Evolutionary conservation across 2,797 vertebrate species (phyloP).

Genomic region (Cryptoblepharus egeriae): DNA sequence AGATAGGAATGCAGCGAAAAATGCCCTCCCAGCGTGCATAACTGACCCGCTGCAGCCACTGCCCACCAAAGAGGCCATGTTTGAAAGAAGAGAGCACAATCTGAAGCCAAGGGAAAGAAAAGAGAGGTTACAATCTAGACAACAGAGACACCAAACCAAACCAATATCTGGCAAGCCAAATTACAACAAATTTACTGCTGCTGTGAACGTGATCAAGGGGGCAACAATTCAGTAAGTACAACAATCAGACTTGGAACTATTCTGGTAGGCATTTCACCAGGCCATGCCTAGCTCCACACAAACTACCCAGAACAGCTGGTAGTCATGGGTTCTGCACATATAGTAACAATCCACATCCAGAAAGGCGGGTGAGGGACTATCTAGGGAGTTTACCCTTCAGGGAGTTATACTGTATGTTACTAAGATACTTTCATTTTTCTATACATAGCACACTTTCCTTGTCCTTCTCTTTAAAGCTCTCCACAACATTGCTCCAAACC

Average conservation of each 20-base stretch:
- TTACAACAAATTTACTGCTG: fast-evolving
- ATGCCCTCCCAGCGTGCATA: conserved; percentile 93
- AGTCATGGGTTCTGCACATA: background rate
- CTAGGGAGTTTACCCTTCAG: background rate
- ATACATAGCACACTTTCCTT: background rate
- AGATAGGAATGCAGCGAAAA: conserved; percentile 99
- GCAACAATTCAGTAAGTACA: background rate
- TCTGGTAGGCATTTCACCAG: background rate
- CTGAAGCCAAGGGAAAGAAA: conserved; percentile 77
- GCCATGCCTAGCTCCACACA: background rate
- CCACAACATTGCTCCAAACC: background rate
- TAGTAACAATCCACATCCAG: background rate
- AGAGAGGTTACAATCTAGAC: conserved; percentile 27
- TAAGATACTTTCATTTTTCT: background rate
- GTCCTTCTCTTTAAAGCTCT: background rate
- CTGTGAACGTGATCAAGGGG: conserved; percentile 3
- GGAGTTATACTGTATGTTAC: background rate
- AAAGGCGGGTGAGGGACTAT: background rate
- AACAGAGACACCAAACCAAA: conserved; percentile 14
- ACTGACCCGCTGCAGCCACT: conserved; percentile 90
- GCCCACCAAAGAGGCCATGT: conserved; percentile 90
- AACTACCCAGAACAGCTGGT: background rate
- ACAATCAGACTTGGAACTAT: background rate
- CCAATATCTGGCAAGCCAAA: background rate
- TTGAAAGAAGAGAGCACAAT: conserved; percentile 95